These are phyloP conservation scores for Alentia gelatinosa DNA, from an alignment of 2,888 invertebrate genomes.

Conservation along the genomic window DNA sequence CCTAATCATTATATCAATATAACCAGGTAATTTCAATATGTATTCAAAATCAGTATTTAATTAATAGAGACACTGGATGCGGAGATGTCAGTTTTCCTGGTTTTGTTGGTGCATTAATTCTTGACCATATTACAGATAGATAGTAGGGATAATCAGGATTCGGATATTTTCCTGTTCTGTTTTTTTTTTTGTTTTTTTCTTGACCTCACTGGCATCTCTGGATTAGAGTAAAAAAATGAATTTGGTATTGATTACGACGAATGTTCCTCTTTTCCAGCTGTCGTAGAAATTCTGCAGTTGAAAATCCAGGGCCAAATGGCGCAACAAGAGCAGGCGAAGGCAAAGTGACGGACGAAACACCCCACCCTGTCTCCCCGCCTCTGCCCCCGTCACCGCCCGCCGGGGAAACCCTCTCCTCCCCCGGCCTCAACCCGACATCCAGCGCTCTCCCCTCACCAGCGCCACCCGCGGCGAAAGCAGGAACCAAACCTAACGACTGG, in stretches of 20 bases:
- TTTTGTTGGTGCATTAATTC: background rate
- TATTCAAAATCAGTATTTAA: too few relatives aligned
- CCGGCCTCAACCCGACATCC: background rate
- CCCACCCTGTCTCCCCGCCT: too few relatives aligned
- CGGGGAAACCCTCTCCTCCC: background rate
- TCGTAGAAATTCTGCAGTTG: constrained; percentile 74
- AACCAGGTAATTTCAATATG: too few relatives aligned
- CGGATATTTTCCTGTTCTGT: too few relatives aligned
- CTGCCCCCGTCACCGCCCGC: background rate
- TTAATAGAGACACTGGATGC: too few relatives aligned
- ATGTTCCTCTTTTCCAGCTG: constrained; percentile 68
- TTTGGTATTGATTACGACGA: background rate
- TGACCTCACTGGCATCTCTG: background rate
- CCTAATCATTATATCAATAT: too few relatives aligned
- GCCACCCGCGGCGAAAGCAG: background rate
- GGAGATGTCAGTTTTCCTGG: too few relatives aligned
- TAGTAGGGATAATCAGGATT: background rate
- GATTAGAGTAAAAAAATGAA: background rate
- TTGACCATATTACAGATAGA: background rate
- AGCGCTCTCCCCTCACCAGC: background rate
- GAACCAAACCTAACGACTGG: background rate
- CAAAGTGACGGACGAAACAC: background rate
- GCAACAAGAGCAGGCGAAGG: constrained; percentile 65
- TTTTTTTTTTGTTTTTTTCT: too few relatives aligned
- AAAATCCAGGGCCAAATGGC: constrained; percentile 74